Evolutionary conservation across 2,888 invertebrate species (phyloP), one percentile per base, ranked within the genome.

Genomic region (Orchestes rusci): DNA sequence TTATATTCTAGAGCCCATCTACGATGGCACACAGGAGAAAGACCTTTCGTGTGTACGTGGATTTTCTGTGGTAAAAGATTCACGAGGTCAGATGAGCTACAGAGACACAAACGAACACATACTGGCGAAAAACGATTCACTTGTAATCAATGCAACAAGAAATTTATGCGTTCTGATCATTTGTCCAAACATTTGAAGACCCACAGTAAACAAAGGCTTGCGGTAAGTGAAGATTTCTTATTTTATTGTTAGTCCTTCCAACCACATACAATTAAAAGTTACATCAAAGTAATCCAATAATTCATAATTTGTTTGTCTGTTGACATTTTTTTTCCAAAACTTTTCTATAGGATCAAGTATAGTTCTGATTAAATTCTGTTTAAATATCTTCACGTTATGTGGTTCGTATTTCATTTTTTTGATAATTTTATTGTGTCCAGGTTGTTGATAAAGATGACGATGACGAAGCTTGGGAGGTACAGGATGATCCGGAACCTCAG

Each of bases 21-120:
- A 27, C 52, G 62, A 35, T 92, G 96, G 96, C 96, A 97, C 63
- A 91, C 92, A 0, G 86, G 93, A 1, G 96, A 96, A 66, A 72
- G 96, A 42, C 95, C 96, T 0, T 95, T 95, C 67, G 84, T 90
- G 0, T 95, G 95, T 65, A 89, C 83, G 58, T 95, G 94, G 95
- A 73, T 92, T 48, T 94, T 90, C 68, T 95, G 95, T 68, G 93
- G 92, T 8, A 95, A 95, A 70, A 77, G 86, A 76, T 81, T 2
- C 79, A 82, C 60, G 76, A 84, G 67, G 64, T 88, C 45, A 82
- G 89, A 62, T 73, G 95, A 43, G 93, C 94, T 67, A 73, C 91
- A 52, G 75, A 93, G 45, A 93, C 95, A 3, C 92, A 94, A 66
- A 92, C 92, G 0, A 88, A 91, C 2, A n/a, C 58, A 58, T 31